Evolutionary conservation across 2,113 vertebrate genomes (phyloP), one percentile per base, ranked within the genome.

Genomic region (Phalacrocorax pelagicus): DNA sequence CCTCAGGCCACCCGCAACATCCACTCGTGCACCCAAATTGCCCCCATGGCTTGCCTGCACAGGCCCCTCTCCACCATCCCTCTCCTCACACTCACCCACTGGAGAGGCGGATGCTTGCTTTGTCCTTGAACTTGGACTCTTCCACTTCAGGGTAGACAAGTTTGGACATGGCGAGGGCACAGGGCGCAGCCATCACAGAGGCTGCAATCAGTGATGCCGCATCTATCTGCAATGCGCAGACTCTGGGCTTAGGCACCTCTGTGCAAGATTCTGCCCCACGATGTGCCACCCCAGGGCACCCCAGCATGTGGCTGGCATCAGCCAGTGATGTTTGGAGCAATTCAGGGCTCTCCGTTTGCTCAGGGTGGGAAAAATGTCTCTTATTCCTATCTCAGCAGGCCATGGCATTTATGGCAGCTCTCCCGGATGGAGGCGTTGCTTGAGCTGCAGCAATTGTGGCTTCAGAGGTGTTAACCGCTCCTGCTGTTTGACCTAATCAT

Each of bases 101-200:
- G 61, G 80, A 72, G 6, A 91, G 71, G 90, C 78, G 95, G 91
- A 99, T 65, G 6, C 93, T 98, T 51, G 97, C 95, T 10, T 98
- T 70, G 40, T 94, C 98, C 93, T 96, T 98, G 81, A 98, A 99
- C 80, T 94, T 95, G 96, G 98, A 99, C 95, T 99, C 97, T 88
- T 99, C 98, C 49, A 98, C 98, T 96, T 99, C 99, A 0, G 99
- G 99, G 93, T 99, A 99, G 85, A 99, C 97, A 3, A 99, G 98
- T 91, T 99, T 99, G 79, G 99, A 98, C 34, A 99, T 98, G 34
- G 99, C 99, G 27, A 99, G 82, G 17, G 99, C 99, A 2, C 99
- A 99, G 1, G 99, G 99, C 0, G 99, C 99, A 6, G 99, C 99
- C 99, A 99, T 99, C 55, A 99, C 99, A 0, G 99, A 99, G 20